Base-by-base conservation (phyloP, 2,888 invertebrate genomes). In the Strigamia transsilvanica region DNA sequence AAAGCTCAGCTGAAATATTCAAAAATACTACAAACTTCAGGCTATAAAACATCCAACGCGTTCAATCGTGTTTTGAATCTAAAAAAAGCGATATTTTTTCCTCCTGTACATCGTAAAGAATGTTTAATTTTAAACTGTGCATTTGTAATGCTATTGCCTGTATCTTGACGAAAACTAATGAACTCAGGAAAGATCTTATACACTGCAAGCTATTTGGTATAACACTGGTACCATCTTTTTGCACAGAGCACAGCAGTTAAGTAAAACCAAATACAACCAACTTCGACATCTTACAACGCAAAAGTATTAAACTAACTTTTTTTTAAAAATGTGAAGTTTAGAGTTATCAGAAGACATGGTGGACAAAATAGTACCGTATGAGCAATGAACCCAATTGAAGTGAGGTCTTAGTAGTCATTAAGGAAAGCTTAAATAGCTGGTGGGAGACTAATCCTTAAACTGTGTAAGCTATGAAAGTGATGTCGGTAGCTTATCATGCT, bases 391-490 rank as follows among this genome's bases (percentile, higher is more conserved):
- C 73, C 73, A 73, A 73, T 73, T 73, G 73, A 73, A 27, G 73
- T 32, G 66, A 73, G 73, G 73, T 73, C 73, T 73, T 73, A 73
- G 73, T 73, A 27, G 73, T 73, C 73, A 73, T 73, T 73, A 73
- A 73, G 73, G 73, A 73, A 73, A 32, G 73, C 73, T 73, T 73
- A 73, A 73, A 73, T 73, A 73, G 73, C 73, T 73, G 32, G 73
- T 73, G 73, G 73, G 73, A 73, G 27, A 73, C 73, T 73, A 73
- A 73, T 73, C 73, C 73, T 73, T 73, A 73, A 73, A 73, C 73
- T 73, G 73, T 73, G 73, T 73, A 32, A 73, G 73, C 73, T 73
- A 73, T 32, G 73, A 73, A 73, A 73, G 27, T 32, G 73, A 73
- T 73, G 73, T 73, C 32, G 73, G 23, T 32, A 32, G 27, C 32